Percentiles rank a stretch among this genome's conserved stretches.
phyloP scores from a whole-genome alignment of 2,113 vertebrate species.

The Rissa tridactyla region DNA sequence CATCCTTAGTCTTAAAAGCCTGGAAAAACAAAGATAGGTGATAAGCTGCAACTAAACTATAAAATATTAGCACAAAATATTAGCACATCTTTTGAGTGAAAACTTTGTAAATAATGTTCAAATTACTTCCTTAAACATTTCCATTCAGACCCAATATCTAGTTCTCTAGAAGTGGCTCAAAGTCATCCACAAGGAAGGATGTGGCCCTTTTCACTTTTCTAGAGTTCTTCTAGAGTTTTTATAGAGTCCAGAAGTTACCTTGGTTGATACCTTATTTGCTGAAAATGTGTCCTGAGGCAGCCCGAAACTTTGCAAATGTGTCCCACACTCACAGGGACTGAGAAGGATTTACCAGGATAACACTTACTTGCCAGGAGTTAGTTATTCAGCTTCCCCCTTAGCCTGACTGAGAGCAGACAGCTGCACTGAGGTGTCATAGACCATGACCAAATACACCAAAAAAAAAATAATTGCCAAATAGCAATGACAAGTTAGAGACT shows the following conservation, averaged over 20 bases:
- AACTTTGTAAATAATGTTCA: neutral
- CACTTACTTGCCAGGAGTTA: neutral
- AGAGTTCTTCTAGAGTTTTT: neutral
- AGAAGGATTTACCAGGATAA: neutral
- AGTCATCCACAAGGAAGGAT: neutral
- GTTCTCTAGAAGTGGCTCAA: neutral
- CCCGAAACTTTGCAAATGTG: neutral
- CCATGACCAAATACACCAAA: neutral
- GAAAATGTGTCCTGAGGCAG: neutral
- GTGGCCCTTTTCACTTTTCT: neutral
- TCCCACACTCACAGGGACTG: neutral
- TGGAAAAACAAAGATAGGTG: conserved; percentile 64
- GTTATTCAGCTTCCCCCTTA: neutral
- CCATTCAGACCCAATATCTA: neutral
- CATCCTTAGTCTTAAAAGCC: conserved; percentile 90
- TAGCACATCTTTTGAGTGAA: neutral
- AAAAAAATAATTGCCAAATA: neutral
- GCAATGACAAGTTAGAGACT: neutral
- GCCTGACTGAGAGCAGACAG: neutral
- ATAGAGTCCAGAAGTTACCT: neutral
- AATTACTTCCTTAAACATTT: neutral
- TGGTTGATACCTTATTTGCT: neutral
- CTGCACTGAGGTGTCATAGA: neutral
- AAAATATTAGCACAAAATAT: neutral
- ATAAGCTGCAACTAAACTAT: neutral